Evolutionary conservation across 1,140 invertebrate species (phyloP), one percentile per base, ranked within the genome.

Genomic region (Saccostrea glomerata): DNA sequence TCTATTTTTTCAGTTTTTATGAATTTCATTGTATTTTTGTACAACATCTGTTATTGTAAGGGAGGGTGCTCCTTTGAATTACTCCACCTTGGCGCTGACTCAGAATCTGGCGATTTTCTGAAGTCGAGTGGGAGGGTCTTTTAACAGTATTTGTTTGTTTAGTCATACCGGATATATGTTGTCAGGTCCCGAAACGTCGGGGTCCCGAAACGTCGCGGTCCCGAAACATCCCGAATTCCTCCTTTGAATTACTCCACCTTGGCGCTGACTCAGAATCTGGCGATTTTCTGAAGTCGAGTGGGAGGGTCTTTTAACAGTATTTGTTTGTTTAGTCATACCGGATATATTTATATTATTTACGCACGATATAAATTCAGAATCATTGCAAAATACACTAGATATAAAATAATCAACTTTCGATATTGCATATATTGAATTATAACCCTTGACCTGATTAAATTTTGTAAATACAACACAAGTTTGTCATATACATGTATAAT

Each of bases 251-350:
- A 15, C 15, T 36, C 30, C 70, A 30, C 15, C 23, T 36, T 30
- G 70, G 70, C 70, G 11, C 60, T 77, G 70, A 77, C 70, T 77
- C 70, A 77, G 70, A 77, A 77, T 77, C 70, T 77, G 23, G 13
- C 70, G 70, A 77, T 77, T 36, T 30, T 77, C 9, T 13, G 23
- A 15, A 36, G 30, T 15, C 11, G 30, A 36, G 70, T 77, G 70
- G 70, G 70, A 77, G 25, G 70, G 70, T 77, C 70, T 25, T 30
- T 30, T 73, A 23, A 77, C 20, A 77, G 25, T 36, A 77, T 77
- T 77, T 77, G 70, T 77, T 77, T 77, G 25, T 77, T 66, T 77
- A 77, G 23, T 77, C 70, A 77, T 77, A 66, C 23, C 60, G 23
- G 60, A 66, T 66, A 36, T 36, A 20, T 9, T 47, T 47, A 2